A percentile compares a stretch with the other conserved stretches of the same genome.
phyloP scores from a whole-genome alignment of 2,113 vertebrate genomes.

The Myotis brandtii region DNA sequence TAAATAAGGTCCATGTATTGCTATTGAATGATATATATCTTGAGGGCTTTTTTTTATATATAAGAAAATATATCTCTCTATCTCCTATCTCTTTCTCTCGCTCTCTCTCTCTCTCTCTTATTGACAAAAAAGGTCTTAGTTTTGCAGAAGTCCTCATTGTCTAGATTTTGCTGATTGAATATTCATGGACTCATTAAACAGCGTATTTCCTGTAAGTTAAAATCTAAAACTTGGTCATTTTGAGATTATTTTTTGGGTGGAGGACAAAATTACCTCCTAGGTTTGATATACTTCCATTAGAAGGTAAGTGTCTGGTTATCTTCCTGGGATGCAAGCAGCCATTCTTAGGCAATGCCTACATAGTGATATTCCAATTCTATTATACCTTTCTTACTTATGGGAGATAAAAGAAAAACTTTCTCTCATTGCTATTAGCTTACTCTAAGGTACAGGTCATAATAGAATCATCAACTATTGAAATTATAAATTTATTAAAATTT shows the following conservation, averaged over 20 bases:
- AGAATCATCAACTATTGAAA: neutral
- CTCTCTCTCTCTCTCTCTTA: neutral
- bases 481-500: neutral
- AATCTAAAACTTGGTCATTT: conserved; percentile 5
- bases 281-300: neutral
- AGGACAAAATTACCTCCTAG: neutral
- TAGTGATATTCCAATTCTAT: neutral
- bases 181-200: neutral
- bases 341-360: neutral
- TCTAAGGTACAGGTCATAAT: neutral
- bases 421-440: neutral
- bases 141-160: neutral
- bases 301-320: neutral
- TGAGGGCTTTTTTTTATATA: neutral
- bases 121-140: neutral
- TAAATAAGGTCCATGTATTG: neutral
- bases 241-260: neutral
- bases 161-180: conserved; percentile 21
- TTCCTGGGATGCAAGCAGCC: neutral
- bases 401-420: neutral
- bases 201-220: conserved; percentile 30
- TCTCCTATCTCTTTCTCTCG: too few species aligned
- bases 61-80: neutral
- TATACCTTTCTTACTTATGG: neutral
- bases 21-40: neutral